Base-by-base conservation (phyloP, 2,797 vertebrate genomes). In the Morus bassanus region DNA sequence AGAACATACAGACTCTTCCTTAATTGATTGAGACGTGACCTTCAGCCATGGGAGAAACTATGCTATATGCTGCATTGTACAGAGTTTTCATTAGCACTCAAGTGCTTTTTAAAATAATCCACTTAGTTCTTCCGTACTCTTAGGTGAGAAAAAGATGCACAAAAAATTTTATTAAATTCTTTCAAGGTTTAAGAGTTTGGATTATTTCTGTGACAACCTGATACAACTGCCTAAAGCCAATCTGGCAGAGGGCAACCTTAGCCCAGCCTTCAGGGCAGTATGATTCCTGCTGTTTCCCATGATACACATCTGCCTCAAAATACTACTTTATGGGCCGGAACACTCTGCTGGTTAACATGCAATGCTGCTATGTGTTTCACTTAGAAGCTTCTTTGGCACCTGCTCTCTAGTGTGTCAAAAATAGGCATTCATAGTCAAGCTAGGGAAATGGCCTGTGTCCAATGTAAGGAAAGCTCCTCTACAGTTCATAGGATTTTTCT, bases 41-140 rank as follows among this genome's bases (percentile, higher is more conserved):
- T 88, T 87, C 81, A 88, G 30, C 39, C 35, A 21, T 0, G 3
- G 57, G 33, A 95, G 57, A 83, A 92, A 56, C 9, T n/a, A 56
- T 1, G 2, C 6, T 39, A 10, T 37, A 43, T 0, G 1, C 37
- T 74, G 37, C 41, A 14, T 14, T 27, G 31, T 45, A 46, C 45
- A 30, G 7, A 63, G 23, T 5, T 78, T 64, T 82, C 43, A 56
- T 76, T 61, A 57, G 13, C 13, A 28, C 27, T 81, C 10, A 57
- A 50, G 7, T 51, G 23, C 18, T 88, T 81, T 73, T 82, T 41
- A 56, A 84, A 81, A 73, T 24, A 73, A 35, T 7, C 28, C 28
- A 24, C 13, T 73, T 48, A 72, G n/a, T 45, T 73, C 19, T 76
- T 63, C 28, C 35, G 5, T 22, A 27, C 7, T 79, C 37, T 60